Evolutionary conservation across 2,113 vertebrate species (phyloP), one percentile per base, ranked within the genome.

Genomic region (Elephas maximus): DNA sequence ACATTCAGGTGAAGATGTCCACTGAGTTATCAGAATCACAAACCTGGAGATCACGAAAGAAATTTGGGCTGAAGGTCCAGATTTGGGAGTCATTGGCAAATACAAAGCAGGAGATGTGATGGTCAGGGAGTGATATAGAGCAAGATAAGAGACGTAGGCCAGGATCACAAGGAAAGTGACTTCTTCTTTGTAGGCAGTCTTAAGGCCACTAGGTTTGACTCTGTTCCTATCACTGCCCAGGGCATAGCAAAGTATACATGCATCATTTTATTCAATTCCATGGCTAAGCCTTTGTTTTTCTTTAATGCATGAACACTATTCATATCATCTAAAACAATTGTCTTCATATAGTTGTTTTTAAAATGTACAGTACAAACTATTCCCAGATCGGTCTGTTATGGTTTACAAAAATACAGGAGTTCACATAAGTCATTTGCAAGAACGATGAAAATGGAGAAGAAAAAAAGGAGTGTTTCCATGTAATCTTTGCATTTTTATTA

Each of bases 401-500:
- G 24, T 86, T 92, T 96, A 95, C 11, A 90, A 84, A 96, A 96
- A 90, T 30, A 69, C 2, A 74, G 44, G 57, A 77, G 15, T 83
- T 89, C 74, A 93, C 28, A n/a, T 37, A 96, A 93, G 44, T 88
- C 33, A 94, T 94, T 82, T 85, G n/a, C 11, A 82, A 71, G 41
- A 90, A 91, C 0, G 17, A 96, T 71, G 28, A 60, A 96, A 83
- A 71, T 79, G 4, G 11, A 20, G 1, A 23, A 67, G 53, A 30
- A 6, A 2, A 9, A 14, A 28, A 90, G 5, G 53, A 48, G 18
- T 14, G 28, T 69, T 77, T 67, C 67, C 74, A 71, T 48, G 85
- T 51, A 91, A 79, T 96, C 26, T 95, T 89, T 91, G 60, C 12
- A 76, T 87, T 91, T 97, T 53, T 48, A n/a, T 71, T 44, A 96